Percentiles rank a stretch among this genome's conserved stretches.
Evolutionary conservation across 1,140 invertebrate genomes (phyloP).

Genomic region (Sminthurides bifidus): DNA sequence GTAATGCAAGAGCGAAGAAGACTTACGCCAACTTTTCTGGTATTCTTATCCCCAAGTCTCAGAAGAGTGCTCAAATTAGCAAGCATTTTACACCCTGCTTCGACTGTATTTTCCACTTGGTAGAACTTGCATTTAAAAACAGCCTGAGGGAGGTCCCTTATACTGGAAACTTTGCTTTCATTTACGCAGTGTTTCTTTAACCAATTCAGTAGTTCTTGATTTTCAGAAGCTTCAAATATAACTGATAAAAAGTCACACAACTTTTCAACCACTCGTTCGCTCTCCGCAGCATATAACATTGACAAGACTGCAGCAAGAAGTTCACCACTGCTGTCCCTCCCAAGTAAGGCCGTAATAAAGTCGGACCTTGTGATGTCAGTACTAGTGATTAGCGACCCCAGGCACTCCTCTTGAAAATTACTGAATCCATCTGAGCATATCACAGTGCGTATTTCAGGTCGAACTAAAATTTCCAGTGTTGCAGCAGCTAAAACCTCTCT

Average conservation of each 20-base stretch:
- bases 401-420: slow-evolving; percentile 18
- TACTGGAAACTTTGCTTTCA: not conserved
- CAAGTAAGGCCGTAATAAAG: slow-evolving; percentile 8
- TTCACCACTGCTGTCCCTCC: slow-evolving; percentile 11
- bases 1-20: not conserved
- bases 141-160: slow-evolving; percentile 16
- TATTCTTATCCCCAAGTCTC: not conserved
- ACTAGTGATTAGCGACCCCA: slow-evolving; percentile 10
- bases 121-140: slow-evolving; percentile 20
- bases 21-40: not conserved
- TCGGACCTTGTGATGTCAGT: not conserved
- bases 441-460: slow-evolving; percentile 9
- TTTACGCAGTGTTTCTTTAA: not conserved
- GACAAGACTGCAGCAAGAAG: slow-evolving; percentile 7
- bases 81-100: not conserved
- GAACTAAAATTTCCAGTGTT: slow-evolving; percentile 16
- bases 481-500: slow-evolving; percentile 9
- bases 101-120: slow-evolving; percentile 1
- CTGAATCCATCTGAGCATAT: slow-evolving; percentile 13
- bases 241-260: slow-evolving; percentile 13
- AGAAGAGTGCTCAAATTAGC: not conserved
- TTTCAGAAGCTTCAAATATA: slow-evolving; percentile 10
- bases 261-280: slow-evolving; percentile 16
- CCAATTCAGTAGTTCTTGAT: slow-evolving; percentile 6
- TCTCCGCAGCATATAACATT: slow-evolving; percentile 12